phyloP scores from a whole-genome alignment of 2,888 invertebrate genomes.

The Microplitis deprimator region DNA sequence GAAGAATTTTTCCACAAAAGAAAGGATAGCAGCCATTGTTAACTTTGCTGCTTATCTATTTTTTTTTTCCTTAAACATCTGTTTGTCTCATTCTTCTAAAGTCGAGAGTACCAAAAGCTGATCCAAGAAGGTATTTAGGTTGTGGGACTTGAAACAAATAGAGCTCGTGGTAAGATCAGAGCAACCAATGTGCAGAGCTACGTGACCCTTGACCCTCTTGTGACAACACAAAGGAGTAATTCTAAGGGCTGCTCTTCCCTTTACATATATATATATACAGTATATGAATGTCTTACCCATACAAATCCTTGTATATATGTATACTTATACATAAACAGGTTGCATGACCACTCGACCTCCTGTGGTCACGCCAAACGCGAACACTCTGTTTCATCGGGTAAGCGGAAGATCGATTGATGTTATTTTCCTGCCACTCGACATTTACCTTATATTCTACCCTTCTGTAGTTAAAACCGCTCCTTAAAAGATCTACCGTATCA shows the following conservation, averaged over 20 bases:
- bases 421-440: slow-evolving; percentile 31
- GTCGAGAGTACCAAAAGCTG: neutral
- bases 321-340: neutral
- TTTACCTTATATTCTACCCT: neutral
- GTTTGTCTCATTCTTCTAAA: neutral
- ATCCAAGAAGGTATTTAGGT: neutral
- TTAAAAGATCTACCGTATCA: neutral
- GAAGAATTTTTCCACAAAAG: no score
- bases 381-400: slow-evolving; percentile 33
- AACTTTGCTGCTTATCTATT: no score
- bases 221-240: slow-evolving; percentile 42
- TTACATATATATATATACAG: neutral
- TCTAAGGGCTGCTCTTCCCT: slow-evolving; percentile 33
- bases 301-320: neutral
- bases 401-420: slow-evolving; percentile 36
- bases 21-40: no score
- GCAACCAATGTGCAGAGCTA: slow-evolving; percentile 20
- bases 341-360: slow-evolving; percentile 41
- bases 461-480: neutral
- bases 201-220: slow-evolving; percentile 45
- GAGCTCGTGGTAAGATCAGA: neutral
- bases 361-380: slow-evolving; percentile 39
- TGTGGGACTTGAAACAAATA: slow-evolving; percentile 5
- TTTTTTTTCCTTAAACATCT: neutral
- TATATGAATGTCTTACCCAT: neutral